These are phyloP conservation scores for Drosophila longiperda DNA, from an alignment of 2,888 invertebrate species.

Conservation along the genomic window DNA sequence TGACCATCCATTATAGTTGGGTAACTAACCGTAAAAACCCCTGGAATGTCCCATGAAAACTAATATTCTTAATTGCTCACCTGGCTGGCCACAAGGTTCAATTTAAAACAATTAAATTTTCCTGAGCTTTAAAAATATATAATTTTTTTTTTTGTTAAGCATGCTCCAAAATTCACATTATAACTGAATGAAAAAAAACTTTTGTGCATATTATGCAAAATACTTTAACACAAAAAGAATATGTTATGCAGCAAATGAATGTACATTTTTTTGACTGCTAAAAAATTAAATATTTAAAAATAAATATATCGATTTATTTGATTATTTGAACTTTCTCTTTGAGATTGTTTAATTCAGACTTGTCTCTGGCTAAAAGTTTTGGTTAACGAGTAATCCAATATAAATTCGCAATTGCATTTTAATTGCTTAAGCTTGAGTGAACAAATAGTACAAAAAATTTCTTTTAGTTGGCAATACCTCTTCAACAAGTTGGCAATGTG, in stretches of 20 bases:
- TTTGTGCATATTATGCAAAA: constrained; percentile 4
- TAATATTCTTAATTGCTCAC: constrained; percentile 37
- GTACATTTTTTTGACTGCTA: neutral
- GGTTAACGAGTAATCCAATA: neutral
- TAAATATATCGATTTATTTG: neutral
- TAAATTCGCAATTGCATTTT: constrained; percentile 1
- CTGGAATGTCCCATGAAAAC: constrained; percentile 7
- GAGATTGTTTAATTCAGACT: neutral
- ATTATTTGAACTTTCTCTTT: neutral
- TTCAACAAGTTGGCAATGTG: constrained; percentile 1
- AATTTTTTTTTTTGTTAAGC: neutral
- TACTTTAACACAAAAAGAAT: neutral
- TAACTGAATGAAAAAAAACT: constrained; percentile 12
- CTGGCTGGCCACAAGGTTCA: constrained; percentile 23
- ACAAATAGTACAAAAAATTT: neutral
- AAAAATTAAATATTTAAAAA: neutral
- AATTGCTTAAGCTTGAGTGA: neutral
- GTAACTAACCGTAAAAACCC: constrained; percentile 32
- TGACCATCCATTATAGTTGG: constrained; percentile 6
- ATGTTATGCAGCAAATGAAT: neutral
- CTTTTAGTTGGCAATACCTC: neutral
- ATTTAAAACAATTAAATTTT: constrained; percentile 22
- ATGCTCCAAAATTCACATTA: neutral
- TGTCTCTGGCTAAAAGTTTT: neutral
- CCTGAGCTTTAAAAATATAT: neutral